These are phyloP conservation scores for Agapetus fuscipes DNA, from an alignment of 2,888 invertebrate genomes.

Conservation along the genomic window DNA sequence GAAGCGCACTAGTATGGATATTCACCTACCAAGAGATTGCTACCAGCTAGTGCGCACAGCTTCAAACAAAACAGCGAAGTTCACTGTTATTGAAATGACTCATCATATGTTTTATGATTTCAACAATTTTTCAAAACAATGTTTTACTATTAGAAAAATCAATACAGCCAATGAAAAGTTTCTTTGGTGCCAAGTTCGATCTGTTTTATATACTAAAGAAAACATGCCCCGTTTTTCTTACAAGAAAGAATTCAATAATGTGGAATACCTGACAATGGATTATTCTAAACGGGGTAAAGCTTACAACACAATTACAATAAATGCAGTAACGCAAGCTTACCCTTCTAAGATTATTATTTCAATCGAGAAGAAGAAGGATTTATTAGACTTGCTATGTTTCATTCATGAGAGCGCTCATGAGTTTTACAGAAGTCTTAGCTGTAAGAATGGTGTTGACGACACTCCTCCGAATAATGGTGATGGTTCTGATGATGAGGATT, in stretches of 20 bases:
- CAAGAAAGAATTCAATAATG: conserved; percentile 1
- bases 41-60: conserved; percentile 22
- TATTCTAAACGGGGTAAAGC: not conserved
- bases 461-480: not conserved
- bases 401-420: not conserved
- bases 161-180: conserved; percentile 16
- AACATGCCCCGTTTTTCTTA: conserved; percentile 11
- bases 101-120: too few relatives aligned
- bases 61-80: conserved; percentile 19
- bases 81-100: conserved; percentile 20
- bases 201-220: conserved; percentile 3
- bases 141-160: conserved; percentile 11
- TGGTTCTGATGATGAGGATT: not conserved
- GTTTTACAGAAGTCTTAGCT: not conserved
- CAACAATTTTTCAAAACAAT: conserved; percentile 19
- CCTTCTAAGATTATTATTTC: not conserved
- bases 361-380: not conserved
- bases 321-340: too few relatives aligned
- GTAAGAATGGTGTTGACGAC: not conserved
- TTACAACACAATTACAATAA: not conserved
- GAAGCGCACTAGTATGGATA: conserved; percentile 18
- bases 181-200: conserved; percentile 12
- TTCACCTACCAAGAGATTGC: conserved; percentile 22
- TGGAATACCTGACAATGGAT: not conserved
- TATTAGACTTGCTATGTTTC: not conserved